Evolutionary conservation across 2,797 vertebrate genomes (phyloP).

Genomic region (Onychomys torridus): DNA sequence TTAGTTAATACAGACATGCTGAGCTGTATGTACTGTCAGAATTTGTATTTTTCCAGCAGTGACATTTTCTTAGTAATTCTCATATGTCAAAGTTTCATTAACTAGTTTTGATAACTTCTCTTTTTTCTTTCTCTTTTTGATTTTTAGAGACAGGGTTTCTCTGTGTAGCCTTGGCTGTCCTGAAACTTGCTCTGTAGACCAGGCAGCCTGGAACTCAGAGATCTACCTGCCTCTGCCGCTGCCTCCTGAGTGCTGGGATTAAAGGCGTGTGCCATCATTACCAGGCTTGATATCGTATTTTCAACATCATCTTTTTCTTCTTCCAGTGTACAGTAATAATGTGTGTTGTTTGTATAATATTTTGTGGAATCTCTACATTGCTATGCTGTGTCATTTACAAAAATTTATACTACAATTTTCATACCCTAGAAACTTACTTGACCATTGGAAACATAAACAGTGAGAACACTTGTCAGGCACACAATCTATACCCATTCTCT

Average conservation of each 20-base stretch:
- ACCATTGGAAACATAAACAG: neutral
- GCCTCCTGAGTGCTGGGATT: neutral
- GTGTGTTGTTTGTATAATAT: neutral
- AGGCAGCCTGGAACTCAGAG: neutral
- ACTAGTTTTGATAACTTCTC: slow-evolving; percentile 36
- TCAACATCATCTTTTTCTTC: neutral
- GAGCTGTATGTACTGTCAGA: neutral
- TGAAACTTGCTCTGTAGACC: neutral
- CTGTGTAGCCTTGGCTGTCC: neutral
- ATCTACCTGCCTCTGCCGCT: neutral
- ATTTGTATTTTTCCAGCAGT: neutral
- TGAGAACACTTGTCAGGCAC: neutral
- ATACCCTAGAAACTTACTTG: neutral
- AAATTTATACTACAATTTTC: neutral
- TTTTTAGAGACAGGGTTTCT: neutral
- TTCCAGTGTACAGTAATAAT: neutral
- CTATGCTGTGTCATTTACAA: neutral
- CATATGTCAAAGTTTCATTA: slow-evolving; percentile 13
- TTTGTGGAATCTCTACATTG: neutral
- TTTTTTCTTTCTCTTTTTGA: neutral
- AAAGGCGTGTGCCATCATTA: neutral
- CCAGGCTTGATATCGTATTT: slow-evolving; percentile 25
- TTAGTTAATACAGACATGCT: neutral
- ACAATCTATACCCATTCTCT: neutral
- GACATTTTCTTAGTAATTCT: neutral